phyloP scores from a whole-genome alignment of 2,888 invertebrate species.

The Ramazzottius varieornatus region DNA sequence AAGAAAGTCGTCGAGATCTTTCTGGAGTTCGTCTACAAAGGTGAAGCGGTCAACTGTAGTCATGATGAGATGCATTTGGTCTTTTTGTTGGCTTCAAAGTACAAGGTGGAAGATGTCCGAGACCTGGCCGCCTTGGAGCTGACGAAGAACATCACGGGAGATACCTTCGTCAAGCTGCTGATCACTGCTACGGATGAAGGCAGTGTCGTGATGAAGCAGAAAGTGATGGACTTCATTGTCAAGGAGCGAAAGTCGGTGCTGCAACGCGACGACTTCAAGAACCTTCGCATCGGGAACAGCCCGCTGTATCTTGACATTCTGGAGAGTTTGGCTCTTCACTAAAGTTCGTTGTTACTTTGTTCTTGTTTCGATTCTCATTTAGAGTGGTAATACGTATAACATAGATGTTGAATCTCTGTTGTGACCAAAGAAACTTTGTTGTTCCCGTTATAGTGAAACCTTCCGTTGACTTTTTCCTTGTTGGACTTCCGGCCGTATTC shows the following conservation, averaged over 20 bases:
- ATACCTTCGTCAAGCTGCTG: not conserved
- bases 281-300: not conserved
- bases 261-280: not conserved
- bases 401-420: too few relatives aligned
- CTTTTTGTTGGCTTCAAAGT: not conserved
- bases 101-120: not conserved
- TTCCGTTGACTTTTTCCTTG: too few relatives aligned
- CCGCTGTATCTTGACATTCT: not conserved
- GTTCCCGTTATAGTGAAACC: too few relatives aligned
- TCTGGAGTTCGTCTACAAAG: not conserved
- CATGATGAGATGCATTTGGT: not conserved
- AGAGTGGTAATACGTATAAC: too few relatives aligned
- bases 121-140: not conserved
- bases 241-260: not conserved
- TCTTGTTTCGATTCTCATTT: too few relatives aligned
- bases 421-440: too few relatives aligned
- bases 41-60: not conserved
- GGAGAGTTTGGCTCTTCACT: not conserved
- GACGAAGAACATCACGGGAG: not conserved
- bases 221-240: not conserved
- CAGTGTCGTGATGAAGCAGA: not conserved
- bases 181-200: not conserved
- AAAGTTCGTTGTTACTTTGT: too few relatives aligned
- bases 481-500: too few relatives aligned
- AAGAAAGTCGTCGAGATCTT: too few relatives aligned